Evolutionary conservation across 2,113 vertebrate species (phyloP), one percentile per base, ranked within the genome.

Genomic region (Bujurquina vittata): DNA sequence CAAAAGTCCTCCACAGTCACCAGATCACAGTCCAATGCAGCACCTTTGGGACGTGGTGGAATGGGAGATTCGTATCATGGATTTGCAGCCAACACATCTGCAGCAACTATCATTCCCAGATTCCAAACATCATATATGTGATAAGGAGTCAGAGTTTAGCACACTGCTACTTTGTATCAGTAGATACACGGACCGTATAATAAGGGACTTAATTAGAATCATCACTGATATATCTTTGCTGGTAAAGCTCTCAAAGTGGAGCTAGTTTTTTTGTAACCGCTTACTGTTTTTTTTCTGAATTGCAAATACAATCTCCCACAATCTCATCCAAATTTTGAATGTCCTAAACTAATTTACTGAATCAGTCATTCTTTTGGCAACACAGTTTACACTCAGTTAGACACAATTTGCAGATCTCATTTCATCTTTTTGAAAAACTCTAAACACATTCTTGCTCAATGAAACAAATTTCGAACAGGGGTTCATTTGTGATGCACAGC

Each of bases 341-440:
- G n/a, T 67, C 22, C 2, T 46, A 67, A 46, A 67, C 22, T 7
- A 46, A 26, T 46, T 17, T 46, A 46, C 14, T 46, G 40, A 67
- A 46, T 65, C 63, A 49, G 62, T 65, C 62, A 67, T 67, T 67
- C 40, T 67, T 67, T 67, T 46, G 22, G 63, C 46, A 67, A 49
- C 46, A 67, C 22, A 29, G 40, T 67, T 46, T 67, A 26, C 63
- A 29, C 22, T 10, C 15, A 1, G 20, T 40, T 63, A 40, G 22
- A 67, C 40, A 46, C 9, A 67, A 67, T 67, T 29, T 46, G 22
- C 40, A 67, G 63, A 29, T 18, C 40, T 67, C 40, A 18, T 26
- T 67, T 67, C 4, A 67, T 26, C 9, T 29, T 11, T 67, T 46
- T 18, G 22, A 26, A 67, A 67, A 67, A 18, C 22, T 67, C 15